Conservation (phyloP, 2,113 vertebrate genomes). For the Megaceryle torquata region DNA sequence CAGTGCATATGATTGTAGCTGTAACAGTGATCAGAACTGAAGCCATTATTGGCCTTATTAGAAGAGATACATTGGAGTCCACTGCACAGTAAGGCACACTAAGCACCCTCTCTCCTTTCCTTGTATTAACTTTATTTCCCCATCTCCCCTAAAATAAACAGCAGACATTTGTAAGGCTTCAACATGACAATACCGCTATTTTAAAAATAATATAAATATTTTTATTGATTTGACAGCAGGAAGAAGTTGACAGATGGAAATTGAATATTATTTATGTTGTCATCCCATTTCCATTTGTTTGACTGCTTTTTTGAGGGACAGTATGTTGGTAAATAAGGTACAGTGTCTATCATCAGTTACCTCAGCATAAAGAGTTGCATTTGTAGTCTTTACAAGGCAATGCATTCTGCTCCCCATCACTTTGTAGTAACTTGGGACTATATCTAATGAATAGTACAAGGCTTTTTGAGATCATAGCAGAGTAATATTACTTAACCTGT, state of each 20-base stretch:
- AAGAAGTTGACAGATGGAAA: slow-evolving; percentile 5
- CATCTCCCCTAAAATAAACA: neutral
- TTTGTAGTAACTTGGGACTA: neutral
- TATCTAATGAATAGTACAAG: neutral
- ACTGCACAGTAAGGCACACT: neutral
- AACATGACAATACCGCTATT: neutral
- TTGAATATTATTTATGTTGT: slow-evolving; percentile 47
- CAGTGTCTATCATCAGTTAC: slow-evolving; percentile 19
- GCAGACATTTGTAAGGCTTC: neutral
- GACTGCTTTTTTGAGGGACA: slow-evolving; percentile 31
- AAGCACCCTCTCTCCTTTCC: neutral
- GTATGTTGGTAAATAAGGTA: slow-evolving; percentile 6
- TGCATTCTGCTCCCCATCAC: neutral
- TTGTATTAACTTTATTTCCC: neutral
- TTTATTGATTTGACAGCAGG: slow-evolving; percentile 43
- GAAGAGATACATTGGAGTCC: neutral
- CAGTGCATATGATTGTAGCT: no score
- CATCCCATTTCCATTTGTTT: slow-evolving; percentile 42
- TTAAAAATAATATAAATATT: slow-evolving; percentile 23
- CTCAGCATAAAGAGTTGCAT: neutral
- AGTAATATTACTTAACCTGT: neutral
- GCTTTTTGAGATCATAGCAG: neutral
- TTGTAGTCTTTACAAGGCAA: neutral
- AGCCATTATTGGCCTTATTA: neutral
- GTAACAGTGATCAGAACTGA: neutral